Conservation (phyloP, 2,113 vertebrate genomes). For the Antidorcas marsupialis region DNA sequence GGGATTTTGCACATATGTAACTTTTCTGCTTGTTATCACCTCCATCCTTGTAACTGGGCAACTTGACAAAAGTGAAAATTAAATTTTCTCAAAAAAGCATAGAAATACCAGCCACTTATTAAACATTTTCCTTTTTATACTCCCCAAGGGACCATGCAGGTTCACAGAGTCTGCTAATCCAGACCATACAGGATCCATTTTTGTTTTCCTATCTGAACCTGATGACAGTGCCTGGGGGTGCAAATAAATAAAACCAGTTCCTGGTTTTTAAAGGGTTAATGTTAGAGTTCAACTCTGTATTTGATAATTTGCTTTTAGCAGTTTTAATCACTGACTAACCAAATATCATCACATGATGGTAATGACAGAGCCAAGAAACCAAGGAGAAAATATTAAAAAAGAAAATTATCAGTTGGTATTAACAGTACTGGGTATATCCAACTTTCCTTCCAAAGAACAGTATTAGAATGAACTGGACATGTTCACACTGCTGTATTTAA, state of each 20-base stretch:
- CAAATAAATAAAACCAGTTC: neutral
- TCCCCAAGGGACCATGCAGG: neutral
- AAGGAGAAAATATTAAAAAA: neutral
- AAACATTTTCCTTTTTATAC: neutral
- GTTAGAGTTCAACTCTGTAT: neutral
- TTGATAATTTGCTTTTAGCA: neutral
- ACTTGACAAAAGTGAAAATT: neutral
- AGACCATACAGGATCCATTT: neutral
- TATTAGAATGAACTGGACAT: neutral
- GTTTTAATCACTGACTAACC: neutral
- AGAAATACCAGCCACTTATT: neutral
- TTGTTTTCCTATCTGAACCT: neutral
- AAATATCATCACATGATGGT: neutral
- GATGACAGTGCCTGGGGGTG: neutral
- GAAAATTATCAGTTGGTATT: neutral
- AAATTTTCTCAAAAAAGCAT: conserved; percentile 19
- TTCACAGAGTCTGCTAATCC: neutral
- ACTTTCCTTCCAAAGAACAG: neutral
- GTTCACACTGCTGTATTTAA: neutral
- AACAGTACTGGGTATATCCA: neutral
- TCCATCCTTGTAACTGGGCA: neutral
- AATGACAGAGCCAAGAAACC: neutral
- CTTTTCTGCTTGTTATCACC: neutral
- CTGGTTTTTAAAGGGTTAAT: neutral
- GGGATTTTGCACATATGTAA: neutral